These are phyloP conservation scores for Phataginus tetradactyla DNA, from an alignment of 2,797 vertebrate species.

Conservation along the genomic window DNA sequence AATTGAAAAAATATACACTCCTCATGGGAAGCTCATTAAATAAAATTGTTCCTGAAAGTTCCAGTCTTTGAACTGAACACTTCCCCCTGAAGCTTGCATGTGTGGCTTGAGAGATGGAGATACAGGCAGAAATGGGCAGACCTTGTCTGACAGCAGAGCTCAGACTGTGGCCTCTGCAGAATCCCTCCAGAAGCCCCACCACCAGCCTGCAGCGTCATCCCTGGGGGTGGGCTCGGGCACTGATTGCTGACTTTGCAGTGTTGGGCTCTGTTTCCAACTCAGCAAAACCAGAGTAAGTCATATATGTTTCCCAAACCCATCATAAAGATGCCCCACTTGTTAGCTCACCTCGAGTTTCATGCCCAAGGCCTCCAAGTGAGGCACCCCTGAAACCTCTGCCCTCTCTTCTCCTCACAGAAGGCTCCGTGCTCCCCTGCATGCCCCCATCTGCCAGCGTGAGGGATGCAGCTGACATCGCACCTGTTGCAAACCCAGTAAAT, in stretches of 20 bases:
- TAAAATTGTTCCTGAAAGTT: background rate
- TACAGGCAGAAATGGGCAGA: fast-evolving
- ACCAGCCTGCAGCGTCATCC: no score
- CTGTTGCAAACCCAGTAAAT: background rate
- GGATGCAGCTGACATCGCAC: background rate
- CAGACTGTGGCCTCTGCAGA: background rate
- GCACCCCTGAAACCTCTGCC: no score
- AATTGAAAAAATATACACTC: background rate
- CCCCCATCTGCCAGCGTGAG: background rate
- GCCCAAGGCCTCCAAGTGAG: background rate
- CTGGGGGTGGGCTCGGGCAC: background rate
- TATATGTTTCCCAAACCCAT: background rate
- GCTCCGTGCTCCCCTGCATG: fast-evolving
- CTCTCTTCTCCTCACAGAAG: fast-evolving
- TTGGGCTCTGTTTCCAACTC: background rate
- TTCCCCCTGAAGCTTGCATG: fast-evolving
- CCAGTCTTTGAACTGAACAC: background rate
- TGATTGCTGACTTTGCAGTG: background rate
- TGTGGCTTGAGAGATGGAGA: background rate
- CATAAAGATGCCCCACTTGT: no score
- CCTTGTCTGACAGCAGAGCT: fast-evolving
- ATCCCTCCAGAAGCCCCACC: background rate
- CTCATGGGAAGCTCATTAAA: background rate
- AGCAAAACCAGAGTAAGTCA: background rate
- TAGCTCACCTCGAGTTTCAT: no score